Evolutionary conservation across 2,113 vertebrate species (phyloP), one percentile per base, ranked within the genome.

Genomic region (Callipepla californica): DNA sequence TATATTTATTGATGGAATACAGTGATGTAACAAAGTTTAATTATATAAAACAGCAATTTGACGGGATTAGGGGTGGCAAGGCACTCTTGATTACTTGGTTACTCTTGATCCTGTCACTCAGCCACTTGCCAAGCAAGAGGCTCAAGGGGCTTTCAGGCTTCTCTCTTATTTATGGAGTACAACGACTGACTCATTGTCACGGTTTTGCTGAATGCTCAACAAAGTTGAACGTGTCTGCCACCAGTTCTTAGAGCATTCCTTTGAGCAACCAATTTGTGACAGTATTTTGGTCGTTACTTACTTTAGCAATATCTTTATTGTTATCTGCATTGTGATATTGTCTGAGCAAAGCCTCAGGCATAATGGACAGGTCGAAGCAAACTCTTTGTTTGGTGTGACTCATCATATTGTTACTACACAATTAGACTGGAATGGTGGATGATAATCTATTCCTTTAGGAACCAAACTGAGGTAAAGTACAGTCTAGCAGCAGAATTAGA

Each of bases 401-500:
- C 79, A 86, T 79, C 73, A 78, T 86, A 94, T 84, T 90, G 67
- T 61, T 42, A 70, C 45, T 86, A 50, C 42, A 69, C 53, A 92
- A 76, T 82, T 74, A 79, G 53, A 47, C 70, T 82, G 38, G 13
- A 89, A 83, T 42, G 17, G 44, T 34, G 57, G 83, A 69, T 55
- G 91, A 93, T 86, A 94, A 84, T 59, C 34, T 88, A 83, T 50
- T 53, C 30, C 51, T 91, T 87, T 83, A 28, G 38, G 93, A 62
- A 90, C 76, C 45, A 84, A 90, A 36, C 13, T 88, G 65, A 91
- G 95, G 57, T 91, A 84, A 96, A 87, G 21, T 76, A 81, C 72
- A 76, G 13, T 9, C 30, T 89, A 79, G 25, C 48, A 87, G 58
- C 40, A 84, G 36, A 95, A 92, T 67, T 26, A 25, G 50, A 51